A percentile compares a stretch with the other conserved stretches of the same genome.
phyloP scores from a whole-genome alignment of 2,888 invertebrate species.

The Macrophya alboannulata region DNA sequence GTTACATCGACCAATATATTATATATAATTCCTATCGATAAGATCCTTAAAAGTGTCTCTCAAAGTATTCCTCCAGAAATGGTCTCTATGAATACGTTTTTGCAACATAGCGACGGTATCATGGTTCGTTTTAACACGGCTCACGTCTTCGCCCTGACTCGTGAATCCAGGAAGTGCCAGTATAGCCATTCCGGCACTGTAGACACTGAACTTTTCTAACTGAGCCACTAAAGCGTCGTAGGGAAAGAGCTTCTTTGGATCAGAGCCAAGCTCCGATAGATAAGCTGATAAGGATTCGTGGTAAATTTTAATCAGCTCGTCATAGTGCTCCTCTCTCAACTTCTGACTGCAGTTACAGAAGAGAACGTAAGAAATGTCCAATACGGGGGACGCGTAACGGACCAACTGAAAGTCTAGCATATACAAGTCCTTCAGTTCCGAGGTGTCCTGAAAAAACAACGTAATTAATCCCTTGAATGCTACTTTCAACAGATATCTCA shows the following conservation, averaged over 20 bases:
- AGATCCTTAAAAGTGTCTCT: conserved; percentile 63
- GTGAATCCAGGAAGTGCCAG: conserved; percentile 68
- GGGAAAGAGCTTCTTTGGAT: conserved; percentile 70
- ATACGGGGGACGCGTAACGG: conserved; percentile 67
- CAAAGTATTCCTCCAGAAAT: conserved; percentile 59
- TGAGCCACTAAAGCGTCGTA: conserved; percentile 68
- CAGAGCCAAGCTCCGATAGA: conserved; percentile 66
- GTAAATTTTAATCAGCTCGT: conserved; percentile 72
- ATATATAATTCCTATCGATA: conserved; percentile 63
- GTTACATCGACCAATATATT: too few relatives aligned
- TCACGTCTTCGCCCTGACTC: conserved; percentile 64
- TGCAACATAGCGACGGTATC: conserved; percentile 51
- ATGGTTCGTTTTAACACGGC: conserved; percentile 61
- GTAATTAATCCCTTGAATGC: not conserved
- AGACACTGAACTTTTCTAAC: conserved; percentile 69
- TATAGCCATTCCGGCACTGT: conserved; percentile 67
- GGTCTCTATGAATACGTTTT: conserved; percentile 62
- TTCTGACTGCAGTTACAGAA: conserved; percentile 71
- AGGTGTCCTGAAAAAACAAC: conserved; percentile 58
- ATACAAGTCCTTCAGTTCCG: conserved; percentile 60
- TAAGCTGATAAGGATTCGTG: conserved; percentile 68
- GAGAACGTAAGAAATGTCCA: conserved; percentile 75
- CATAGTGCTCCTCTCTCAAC: conserved; percentile 67
- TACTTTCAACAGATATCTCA: not conserved
- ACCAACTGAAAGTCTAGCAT: conserved; percentile 66